A percentile compares a stretch with the other conserved stretches of the same genome.
Evolutionary conservation across 2,888 invertebrate genomes (phyloP).

Genomic region (Brenthis hecate): DNA sequence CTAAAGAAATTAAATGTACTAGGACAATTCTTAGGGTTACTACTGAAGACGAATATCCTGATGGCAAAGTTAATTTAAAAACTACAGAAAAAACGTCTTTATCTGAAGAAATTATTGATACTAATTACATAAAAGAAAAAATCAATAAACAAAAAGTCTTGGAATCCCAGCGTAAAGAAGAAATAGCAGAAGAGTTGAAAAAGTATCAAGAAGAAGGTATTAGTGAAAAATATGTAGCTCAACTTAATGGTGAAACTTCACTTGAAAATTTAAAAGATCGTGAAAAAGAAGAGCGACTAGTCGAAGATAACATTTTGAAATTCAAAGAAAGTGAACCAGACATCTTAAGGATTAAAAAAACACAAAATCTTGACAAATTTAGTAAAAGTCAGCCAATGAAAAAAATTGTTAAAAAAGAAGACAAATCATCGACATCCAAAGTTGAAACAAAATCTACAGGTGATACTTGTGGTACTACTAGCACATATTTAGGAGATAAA

Average conservation of each 20-base stretch:
- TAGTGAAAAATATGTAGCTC: conserved; percentile 42
- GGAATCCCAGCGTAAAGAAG: background rate
- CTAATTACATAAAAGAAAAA: conserved; percentile 24
- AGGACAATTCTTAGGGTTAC: conserved; percentile 48
- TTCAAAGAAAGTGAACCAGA: conserved; percentile 32
- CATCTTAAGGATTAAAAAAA: conserved; percentile 45
- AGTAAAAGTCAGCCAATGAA: conserved; percentile 47
- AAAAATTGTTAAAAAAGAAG: conserved; percentile 50
- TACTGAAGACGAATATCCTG: conserved; percentile 50
- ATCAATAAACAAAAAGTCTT: conserved; percentile 10
- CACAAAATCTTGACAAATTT: conserved; percentile 42
- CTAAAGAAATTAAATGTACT: conserved; percentile 42
- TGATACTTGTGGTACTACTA: conserved; percentile 35
- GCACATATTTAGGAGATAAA: conserved; percentile 38
- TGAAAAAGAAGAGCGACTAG: background rate
- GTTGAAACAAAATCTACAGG: conserved; percentile 39
- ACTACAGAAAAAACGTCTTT: conserved; percentile 48
- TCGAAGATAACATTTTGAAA: conserved; percentile 2
- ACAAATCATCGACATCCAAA: conserved; percentile 45
- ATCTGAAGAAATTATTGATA: conserved; percentile 40
- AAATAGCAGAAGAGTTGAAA: conserved; percentile 4
- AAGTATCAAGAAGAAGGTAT: conserved; percentile 41
- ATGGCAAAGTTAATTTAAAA: conserved; percentile 48
- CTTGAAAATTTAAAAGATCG: conserved; percentile 6
- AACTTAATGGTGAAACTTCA: conserved; percentile 33